Percentiles rank a stretch among this genome's conserved stretches.
phyloP scores from a whole-genome alignment of 1,140 invertebrate species.

The Aphelinus atriplicis region DNA sequence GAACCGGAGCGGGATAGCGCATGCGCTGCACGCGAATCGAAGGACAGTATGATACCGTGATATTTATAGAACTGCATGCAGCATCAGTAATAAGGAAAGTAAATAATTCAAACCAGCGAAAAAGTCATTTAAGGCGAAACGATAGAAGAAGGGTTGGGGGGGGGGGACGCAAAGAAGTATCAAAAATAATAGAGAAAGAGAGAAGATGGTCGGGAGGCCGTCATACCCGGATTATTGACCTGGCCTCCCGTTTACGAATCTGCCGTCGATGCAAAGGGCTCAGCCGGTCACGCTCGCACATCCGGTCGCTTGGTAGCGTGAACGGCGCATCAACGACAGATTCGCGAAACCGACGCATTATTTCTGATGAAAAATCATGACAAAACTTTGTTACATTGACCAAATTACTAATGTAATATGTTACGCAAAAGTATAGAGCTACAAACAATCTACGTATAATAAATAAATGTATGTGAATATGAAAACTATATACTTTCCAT shows the following conservation, averaged over 20 bases:
- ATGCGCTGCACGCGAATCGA: too few species aligned
- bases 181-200: too few species aligned
- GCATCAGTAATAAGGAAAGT: too few species aligned
- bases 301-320: conserved; percentile 53
- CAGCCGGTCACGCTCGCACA: conserved; percentile 52
- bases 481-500: conserved; percentile 35
- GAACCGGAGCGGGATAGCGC: too few species aligned
- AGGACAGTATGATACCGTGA: too few species aligned
- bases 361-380: conserved; percentile 12
- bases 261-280: conserved; percentile 59
- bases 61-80: too few species aligned
- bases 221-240: conserved; percentile 60
- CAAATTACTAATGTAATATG: conserved; percentile 62
- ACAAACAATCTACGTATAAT: conserved; percentile 67
- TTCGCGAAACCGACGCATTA: conserved; percentile 40
- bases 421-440: conserved; percentile 61
- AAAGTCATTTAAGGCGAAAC: neutral
- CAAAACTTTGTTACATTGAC: conserved; percentile 62
- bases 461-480: conserved; percentile 66
- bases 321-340: conserved; percentile 56
- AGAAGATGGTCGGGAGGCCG: conserved; percentile 51
- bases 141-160: too few species aligned
- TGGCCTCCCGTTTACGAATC: conserved; percentile 55
- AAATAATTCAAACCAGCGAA: too few species aligned
- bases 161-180: neutral